Evolutionary conservation across 2,113 vertebrate species (phyloP).

Genomic region (Percopsis transmontana): DNA sequence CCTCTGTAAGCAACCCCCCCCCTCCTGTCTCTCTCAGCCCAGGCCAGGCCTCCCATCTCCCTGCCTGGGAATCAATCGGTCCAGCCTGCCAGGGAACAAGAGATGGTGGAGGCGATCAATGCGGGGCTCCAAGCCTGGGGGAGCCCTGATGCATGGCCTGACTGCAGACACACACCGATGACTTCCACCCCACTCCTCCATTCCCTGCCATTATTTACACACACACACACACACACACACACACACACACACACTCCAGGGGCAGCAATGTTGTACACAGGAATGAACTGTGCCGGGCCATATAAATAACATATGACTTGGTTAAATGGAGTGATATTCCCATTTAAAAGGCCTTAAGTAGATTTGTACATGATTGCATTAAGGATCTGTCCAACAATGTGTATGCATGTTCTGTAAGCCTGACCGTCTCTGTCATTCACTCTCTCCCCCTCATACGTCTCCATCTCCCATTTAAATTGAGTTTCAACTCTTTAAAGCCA

Average conservation of each 20-base stretch:
- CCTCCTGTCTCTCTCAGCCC: constrained; percentile 45
- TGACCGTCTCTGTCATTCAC: background rate
- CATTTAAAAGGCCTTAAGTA: constrained; percentile 39
- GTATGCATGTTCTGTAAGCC: background rate
- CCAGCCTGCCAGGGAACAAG: constrained; percentile 60
- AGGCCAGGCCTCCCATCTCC: constrained; percentile 69
- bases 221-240: background rate
- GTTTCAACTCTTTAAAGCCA: no score
- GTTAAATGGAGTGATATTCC: constrained; percentile 32
- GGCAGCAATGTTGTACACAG: constrained; percentile 53
- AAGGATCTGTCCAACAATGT: constrained; percentile 8
- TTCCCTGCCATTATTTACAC: constrained; percentile 55
- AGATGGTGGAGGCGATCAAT: constrained; percentile 64
- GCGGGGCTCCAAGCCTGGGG: constrained; percentile 64
- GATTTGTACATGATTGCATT: constrained; percentile 19
- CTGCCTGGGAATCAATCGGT: constrained; percentile 78
- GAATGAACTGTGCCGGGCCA: constrained; percentile 18
- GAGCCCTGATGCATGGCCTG: constrained; percentile 70
- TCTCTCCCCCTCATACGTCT: background rate
- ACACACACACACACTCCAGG: background rate
- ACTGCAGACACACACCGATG: constrained; percentile 49
- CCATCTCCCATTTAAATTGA: no score
- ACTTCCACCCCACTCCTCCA: constrained; percentile 54
- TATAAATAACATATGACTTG: constrained; percentile 55
- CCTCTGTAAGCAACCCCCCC: constrained; percentile 17